These are phyloP conservation scores for Diorhabda carinulata DNA, from an alignment of 1,140 invertebrate species.

Conservation along the genomic window DNA sequence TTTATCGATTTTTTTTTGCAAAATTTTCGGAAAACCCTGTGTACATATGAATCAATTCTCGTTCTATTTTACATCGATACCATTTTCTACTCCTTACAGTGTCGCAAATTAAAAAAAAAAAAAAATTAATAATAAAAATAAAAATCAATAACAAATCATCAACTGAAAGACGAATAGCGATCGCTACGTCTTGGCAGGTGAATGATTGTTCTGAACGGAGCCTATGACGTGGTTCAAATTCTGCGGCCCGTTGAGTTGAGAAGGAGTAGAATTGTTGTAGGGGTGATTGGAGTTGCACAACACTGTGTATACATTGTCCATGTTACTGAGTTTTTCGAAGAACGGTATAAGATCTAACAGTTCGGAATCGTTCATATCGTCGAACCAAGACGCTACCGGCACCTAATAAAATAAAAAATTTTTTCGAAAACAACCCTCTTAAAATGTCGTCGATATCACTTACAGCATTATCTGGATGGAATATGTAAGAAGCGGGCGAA, in stretches of 20 bases:
- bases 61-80: too few relatives aligned
- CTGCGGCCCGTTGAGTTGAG: slow-evolving; percentile 35
- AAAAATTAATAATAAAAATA: too few relatives aligned
- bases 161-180: background rate
- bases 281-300: slow-evolving; percentile 85
- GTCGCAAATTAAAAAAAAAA: too few relatives aligned
- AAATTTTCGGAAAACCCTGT: too few relatives aligned
- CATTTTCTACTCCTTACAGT: background rate
- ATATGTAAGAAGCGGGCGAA: slow-evolving; percentile 98
- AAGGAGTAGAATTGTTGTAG: slow-evolving; percentile 54
- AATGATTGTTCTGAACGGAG: slow-evolving; percentile 22
- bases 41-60: too few relatives aligned
- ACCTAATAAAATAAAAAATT: slow-evolving; percentile 60
- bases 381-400: slow-evolving; percentile 96
- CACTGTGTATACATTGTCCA: slow-evolving; percentile 90
- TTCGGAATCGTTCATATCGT: slow-evolving; percentile 94
- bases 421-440: background rate
- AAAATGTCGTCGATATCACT: slow-evolving; percentile 50
- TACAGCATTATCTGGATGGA: slow-evolving; percentile 99
- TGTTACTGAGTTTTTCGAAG: slow-evolving; percentile 91
- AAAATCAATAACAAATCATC: background rate
- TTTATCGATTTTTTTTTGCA: too few relatives aligned
- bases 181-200: slow-evolving; percentile 27
- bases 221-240: slow-evolving; percentile 17
- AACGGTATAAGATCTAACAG: slow-evolving; percentile 92